phyloP scores from a whole-genome alignment of 1,140 invertebrate species.

The Pachyrhynchus sulphureomaculatus region DNA sequence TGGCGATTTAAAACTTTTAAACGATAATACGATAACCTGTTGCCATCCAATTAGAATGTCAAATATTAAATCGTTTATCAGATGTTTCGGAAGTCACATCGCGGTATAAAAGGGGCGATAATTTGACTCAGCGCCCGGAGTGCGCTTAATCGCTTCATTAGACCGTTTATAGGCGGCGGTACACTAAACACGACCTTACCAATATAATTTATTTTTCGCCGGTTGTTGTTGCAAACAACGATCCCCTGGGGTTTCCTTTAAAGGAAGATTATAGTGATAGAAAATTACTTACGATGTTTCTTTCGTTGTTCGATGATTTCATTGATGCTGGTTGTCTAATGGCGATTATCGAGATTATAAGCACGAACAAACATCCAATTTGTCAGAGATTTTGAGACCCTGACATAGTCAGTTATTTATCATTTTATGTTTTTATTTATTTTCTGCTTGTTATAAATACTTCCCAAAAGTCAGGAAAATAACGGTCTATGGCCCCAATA shows the following conservation, averaged over 20 bases:
- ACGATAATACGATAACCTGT: constrained; percentile 4
- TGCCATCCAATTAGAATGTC: constrained; percentile 16
- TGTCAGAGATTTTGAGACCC: too few relatives aligned
- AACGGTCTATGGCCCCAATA: too few relatives aligned
- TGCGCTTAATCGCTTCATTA: constrained; percentile 27
- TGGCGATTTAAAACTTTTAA: neutral
- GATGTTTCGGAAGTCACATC: constrained; percentile 21
- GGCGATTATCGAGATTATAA: too few relatives aligned
- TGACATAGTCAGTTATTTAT: too few relatives aligned
- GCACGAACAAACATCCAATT: too few relatives aligned
- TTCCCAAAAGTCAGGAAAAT: too few relatives aligned
- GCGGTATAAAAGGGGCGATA: constrained; percentile 19
- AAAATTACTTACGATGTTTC: constrained; percentile 1
- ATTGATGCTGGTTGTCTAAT: too few relatives aligned
- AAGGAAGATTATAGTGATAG: neutral
- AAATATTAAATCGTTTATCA: constrained; percentile 20
- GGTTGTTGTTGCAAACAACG: constrained; percentile 2
- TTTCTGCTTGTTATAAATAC: too few relatives aligned
- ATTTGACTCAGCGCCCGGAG: constrained; percentile 25
- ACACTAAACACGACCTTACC: constrained; percentile 12
- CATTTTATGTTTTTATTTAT: too few relatives aligned
- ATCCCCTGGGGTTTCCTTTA: constrained; percentile 12
- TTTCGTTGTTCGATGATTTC: neutral
- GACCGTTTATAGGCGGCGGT: constrained; percentile 15
- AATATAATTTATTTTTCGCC: constrained; percentile 23